Percentiles rank a stretch among this genome's conserved stretches.
phyloP scores from a whole-genome alignment of 2,113 vertebrate genomes.

The Tursiops truncatus region DNA sequence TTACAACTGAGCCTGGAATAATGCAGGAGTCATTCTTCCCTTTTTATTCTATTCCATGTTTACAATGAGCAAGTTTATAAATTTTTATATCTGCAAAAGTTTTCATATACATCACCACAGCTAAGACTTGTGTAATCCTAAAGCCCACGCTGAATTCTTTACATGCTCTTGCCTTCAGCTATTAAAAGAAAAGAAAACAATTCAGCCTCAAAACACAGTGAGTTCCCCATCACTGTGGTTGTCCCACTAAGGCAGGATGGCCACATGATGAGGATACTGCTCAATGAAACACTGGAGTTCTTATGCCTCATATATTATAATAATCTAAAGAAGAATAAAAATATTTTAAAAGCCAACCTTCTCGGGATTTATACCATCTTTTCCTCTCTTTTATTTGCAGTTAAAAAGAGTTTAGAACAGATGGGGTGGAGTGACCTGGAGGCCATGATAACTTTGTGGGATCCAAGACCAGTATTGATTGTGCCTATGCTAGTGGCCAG shows the following conservation, averaged over 20 bases:
- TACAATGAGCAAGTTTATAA: neutral
- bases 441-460: neutral
- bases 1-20: neutral
- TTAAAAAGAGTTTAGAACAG: neutral
- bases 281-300: neutral
- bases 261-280: neutral
- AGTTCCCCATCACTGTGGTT: neutral
- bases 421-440: neutral
- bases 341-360: neutral
- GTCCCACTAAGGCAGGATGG: neutral
- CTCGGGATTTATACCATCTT: neutral
- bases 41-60: constrained; percentile 1
- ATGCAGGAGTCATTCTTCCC: neutral
- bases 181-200: neutral
- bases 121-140: neutral
- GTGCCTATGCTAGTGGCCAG: neutral
- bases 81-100: neutral
- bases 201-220: accelerated
- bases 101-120: neutral
- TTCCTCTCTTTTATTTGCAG: neutral
- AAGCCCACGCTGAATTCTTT: neutral
- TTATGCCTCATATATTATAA: neutral
- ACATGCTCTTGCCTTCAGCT: neutral
- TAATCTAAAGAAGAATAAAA: neutral
- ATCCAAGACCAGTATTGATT: neutral